Conservation (phyloP, 2,888 invertebrate species). For the Eucriotettix oculatus region DNA sequence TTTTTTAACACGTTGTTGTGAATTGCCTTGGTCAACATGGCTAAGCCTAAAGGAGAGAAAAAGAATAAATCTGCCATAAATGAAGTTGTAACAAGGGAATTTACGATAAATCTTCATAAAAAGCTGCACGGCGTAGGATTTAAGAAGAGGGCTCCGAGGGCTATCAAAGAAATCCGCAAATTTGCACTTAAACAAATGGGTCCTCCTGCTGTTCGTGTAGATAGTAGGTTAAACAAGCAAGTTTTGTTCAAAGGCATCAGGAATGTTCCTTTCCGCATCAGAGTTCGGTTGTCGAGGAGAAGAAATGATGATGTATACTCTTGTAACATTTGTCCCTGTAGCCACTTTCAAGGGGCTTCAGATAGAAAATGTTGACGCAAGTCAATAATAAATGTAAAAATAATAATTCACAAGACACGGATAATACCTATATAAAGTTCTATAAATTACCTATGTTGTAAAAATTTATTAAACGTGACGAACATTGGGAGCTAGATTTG, state of each 20-base stretch:
- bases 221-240: conserved; percentile 95
- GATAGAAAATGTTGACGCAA: conserved; percentile 85
- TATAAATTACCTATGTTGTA: too few species aligned
- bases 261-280: conserved; percentile 94
- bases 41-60: conserved; percentile 74
- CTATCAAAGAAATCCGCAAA: conserved; percentile 91
- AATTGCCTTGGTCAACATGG: conserved; percentile 37
- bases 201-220: conserved; percentile 94
- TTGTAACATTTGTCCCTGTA: conserved; percentile 93
- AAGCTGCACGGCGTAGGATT: conserved; percentile 94
- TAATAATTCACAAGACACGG: background rate
- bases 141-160: conserved; percentile 93
- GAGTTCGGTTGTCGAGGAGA: conserved; percentile 89
- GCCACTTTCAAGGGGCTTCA: conserved; percentile 84
- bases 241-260: conserved; percentile 98
- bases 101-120: conserved; percentile 96
- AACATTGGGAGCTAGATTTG: too few species aligned
- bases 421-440: too few species aligned
- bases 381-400: conserved; percentile 55
- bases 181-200: conserved; percentile 98
- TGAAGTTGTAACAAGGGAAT: conserved; percentile 97
- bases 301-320: conserved; percentile 98
- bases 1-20: too few species aligned
- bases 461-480: too few species aligned
- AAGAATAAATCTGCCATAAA: conserved; percentile 94